Percentiles rank a stretch among this genome's conserved stretches.
Conservation (phyloP, 2,888 invertebrate species). For the Ormyrus pomaceus region DNA sequence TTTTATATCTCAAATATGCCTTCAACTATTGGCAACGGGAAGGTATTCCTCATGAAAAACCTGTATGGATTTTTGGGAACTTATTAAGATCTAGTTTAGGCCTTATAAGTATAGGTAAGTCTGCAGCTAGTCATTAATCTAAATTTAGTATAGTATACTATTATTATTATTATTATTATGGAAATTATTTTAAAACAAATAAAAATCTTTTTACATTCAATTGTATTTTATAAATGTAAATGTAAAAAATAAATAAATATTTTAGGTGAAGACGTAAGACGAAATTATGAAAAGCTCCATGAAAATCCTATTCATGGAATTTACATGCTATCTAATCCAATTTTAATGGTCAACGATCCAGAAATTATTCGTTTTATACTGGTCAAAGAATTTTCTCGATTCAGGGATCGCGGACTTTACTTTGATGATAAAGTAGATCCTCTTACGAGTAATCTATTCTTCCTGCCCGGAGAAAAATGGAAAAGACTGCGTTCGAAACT, state of each 20-base stretch:
- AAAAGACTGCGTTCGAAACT: conserved; percentile 69
- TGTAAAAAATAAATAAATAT: too few relatives aligned
- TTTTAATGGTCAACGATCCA: conserved; percentile 67
- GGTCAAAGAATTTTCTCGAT: conserved; percentile 69
- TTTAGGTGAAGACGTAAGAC: conserved; percentile 61
- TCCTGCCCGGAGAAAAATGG: conserved; percentile 69
- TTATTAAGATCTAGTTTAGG: conserved; percentile 53
- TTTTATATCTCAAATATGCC: conserved; percentile 62
- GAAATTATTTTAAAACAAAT: neutral
- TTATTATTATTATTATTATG: too few relatives aligned
- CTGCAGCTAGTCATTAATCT: too few relatives aligned
- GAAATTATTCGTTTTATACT: conserved; percentile 67
- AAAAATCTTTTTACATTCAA: neutral
- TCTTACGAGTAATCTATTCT: conserved; percentile 66
- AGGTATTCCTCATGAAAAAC: conserved; percentile 57
- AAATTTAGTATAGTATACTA: too few relatives aligned
- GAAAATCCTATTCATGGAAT: conserved; percentile 65
- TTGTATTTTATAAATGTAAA: too few relatives aligned
- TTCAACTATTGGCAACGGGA: conserved; percentile 63
- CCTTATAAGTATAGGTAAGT: conserved; percentile 59
- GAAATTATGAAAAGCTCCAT: conserved; percentile 61
- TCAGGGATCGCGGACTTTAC: conserved; percentile 70
- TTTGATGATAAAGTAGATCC: conserved; percentile 68
- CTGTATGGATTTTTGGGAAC: conserved; percentile 63
- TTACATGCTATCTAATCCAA: conserved; percentile 65